Evolutionary conservation across 2,113 vertebrate species (phyloP).

Genomic region (Microcebus murinus): DNA sequence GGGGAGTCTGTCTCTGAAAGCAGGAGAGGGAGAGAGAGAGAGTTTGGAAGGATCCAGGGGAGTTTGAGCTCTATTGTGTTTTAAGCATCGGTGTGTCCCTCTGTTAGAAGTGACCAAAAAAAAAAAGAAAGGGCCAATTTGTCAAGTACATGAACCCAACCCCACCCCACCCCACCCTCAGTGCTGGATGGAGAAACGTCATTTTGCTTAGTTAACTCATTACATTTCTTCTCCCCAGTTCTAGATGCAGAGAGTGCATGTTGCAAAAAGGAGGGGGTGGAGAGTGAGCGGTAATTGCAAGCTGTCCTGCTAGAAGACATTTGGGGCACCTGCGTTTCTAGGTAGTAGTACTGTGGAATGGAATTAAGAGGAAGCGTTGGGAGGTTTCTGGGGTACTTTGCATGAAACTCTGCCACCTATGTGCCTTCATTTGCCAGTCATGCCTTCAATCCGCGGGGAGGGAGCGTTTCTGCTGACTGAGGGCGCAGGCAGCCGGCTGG

Average conservation of each 20-base stretch:
- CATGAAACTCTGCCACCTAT: slow-evolving; percentile 51
- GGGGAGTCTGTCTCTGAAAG: slow-evolving; percentile 71
- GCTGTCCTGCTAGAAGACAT: slow-evolving; percentile 4
- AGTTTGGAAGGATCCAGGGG: slow-evolving; percentile 59
- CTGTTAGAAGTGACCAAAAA: slow-evolving; percentile 76
- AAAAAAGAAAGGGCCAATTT: not conserved
- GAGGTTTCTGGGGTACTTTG: not conserved
- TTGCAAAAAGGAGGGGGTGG: slow-evolving; percentile 58
- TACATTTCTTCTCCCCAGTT: slow-evolving; percentile 19
- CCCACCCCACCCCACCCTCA: slow-evolving; percentile 55
- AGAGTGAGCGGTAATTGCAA: slow-evolving; percentile 83
- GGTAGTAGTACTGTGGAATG: not conserved
- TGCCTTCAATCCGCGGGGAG: rapidly evolving
- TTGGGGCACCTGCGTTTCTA: slow-evolving; percentile 57
- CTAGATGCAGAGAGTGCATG: slow-evolving; percentile 71
- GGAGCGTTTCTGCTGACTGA: not conserved
- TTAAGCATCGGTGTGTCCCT: slow-evolving; percentile 72
- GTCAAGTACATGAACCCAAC: slow-evolving; percentile 5
- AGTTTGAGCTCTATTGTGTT: slow-evolving; percentile 78
- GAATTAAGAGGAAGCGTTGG: not conserved
- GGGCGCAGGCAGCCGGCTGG: not conserved
- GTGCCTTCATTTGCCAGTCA: not conserved
- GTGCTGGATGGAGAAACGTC: slow-evolving; percentile 61
- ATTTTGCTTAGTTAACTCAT: slow-evolving; percentile 77
- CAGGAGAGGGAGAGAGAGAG: slow-evolving; percentile 24